Conservation (phyloP, 2,113 vertebrate genomes). For the Petaurus breviceps region DNA sequence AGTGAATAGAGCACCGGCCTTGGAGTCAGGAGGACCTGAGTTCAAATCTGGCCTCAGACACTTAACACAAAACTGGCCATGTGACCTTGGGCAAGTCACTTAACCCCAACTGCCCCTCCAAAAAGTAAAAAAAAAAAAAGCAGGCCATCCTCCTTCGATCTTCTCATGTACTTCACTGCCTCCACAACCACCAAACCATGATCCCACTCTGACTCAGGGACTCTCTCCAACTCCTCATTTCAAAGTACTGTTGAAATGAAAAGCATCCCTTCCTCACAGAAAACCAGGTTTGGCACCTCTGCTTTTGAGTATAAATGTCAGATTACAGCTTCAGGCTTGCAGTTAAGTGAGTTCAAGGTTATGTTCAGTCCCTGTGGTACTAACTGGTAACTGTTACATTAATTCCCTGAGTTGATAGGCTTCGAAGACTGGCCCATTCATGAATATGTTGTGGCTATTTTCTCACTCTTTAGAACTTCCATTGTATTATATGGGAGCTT, state of each 20-base stretch:
- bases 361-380: constrained; percentile 57
- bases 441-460: constrained; percentile 63
- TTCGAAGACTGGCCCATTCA: constrained; percentile 72
- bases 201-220: background rate
- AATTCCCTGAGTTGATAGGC: constrained; percentile 64
- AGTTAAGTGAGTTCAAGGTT: constrained; percentile 41
- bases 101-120: no score
- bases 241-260: background rate
- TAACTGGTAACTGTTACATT: constrained; percentile 61
- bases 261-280: background rate
- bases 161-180: background rate
- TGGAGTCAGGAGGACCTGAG: no score
- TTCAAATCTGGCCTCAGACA: no score
- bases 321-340: background rate
- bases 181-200: background rate
- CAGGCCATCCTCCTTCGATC: background rate
- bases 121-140: background rate
- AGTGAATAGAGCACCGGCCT: no score
- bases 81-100: no score
- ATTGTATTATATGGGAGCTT: constrained; percentile 82
- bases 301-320: background rate
- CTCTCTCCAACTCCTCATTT: background rate
- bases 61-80: no score
- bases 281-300: background rate
- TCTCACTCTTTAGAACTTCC: constrained; percentile 72